These are phyloP conservation scores for Cheilosia impressa DNA, from an alignment of 2,888 invertebrate species.

Conservation along the genomic window DNA sequence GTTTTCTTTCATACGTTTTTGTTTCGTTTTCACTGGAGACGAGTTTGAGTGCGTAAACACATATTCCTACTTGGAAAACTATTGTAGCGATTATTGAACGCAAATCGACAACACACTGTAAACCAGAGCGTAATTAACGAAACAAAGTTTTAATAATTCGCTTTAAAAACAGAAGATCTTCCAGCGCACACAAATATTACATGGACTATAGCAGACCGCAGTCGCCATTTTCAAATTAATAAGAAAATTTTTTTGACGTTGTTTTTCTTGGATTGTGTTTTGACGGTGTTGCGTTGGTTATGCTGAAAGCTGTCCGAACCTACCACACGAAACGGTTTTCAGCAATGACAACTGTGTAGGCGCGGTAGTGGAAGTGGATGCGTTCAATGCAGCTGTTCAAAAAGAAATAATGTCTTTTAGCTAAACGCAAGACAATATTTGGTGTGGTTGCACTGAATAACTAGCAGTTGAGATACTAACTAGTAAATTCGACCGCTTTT, in stretches of 20 bases:
- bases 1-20: slow-evolving; percentile 27
- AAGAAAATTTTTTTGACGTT: slow-evolving; percentile 54
- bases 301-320: slow-evolving; percentile 34
- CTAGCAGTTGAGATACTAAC: no score
- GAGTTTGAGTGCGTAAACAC: slow-evolving; percentile 50
- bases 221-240: slow-evolving; percentile 64
- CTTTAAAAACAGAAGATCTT: slow-evolving; percentile 48
- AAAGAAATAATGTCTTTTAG: no score
- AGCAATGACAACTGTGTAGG: neutral
- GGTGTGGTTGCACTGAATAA: no score
- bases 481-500: no score
- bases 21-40: slow-evolving; percentile 29
- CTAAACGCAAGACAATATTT: no score
- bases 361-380: slow-evolving; percentile 11
- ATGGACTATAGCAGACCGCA: slow-evolving; percentile 50
- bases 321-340: slow-evolving; percentile 14
- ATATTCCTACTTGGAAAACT: slow-evolving; percentile 28
- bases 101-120: slow-evolving; percentile 1
- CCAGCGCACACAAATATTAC: slow-evolving; percentile 45
- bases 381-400: neutral
- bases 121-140: neutral
- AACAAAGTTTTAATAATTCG: slow-evolving; percentile 17
- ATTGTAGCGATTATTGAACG: slow-evolving; percentile 1
- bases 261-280: slow-evolving; percentile 53
- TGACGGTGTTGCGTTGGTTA: slow-evolving; percentile 58